Evolutionary conservation across 2,113 vertebrate species (phyloP).

Genomic region (Macrotus californicus): DNA sequence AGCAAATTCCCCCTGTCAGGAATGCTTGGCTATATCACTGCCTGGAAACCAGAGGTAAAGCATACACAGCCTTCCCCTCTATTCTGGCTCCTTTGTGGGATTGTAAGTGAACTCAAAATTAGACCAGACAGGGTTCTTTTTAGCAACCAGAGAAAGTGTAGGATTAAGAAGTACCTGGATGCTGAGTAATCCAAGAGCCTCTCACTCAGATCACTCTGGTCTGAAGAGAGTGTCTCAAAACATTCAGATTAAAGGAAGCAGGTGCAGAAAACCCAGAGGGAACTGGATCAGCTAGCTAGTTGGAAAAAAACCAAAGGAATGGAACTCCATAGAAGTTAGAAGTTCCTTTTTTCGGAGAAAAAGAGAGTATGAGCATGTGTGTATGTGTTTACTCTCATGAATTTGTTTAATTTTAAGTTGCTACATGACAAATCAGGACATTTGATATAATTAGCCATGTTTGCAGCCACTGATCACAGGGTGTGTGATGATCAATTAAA

Average conservation of each 20-base stretch:
- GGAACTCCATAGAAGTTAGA: not conserved
- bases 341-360: not conserved
- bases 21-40: not conserved
- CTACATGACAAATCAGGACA: not conserved
- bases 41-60: not conserved
- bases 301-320: not conserved
- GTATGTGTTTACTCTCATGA: not conserved
- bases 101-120: not conserved
- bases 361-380: too few species aligned
- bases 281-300: not conserved
- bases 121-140: not conserved
- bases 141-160: not conserved
- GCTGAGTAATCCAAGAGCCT: not conserved
- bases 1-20: not conserved
- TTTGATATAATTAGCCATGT: not conserved
- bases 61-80: not conserved
- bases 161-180: not conserved
- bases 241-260: not conserved
- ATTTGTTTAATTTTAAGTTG: not conserved
- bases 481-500: not conserved
- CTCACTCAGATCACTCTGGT: not conserved
- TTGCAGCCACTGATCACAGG: not conserved
- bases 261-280: not conserved
- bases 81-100: not conserved
- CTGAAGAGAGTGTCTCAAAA: not conserved